Percentiles rank a stretch among this genome's conserved stretches.
phyloP scores from a whole-genome alignment of 2,113 vertebrate genomes.

The Verasper variegatus region DNA sequence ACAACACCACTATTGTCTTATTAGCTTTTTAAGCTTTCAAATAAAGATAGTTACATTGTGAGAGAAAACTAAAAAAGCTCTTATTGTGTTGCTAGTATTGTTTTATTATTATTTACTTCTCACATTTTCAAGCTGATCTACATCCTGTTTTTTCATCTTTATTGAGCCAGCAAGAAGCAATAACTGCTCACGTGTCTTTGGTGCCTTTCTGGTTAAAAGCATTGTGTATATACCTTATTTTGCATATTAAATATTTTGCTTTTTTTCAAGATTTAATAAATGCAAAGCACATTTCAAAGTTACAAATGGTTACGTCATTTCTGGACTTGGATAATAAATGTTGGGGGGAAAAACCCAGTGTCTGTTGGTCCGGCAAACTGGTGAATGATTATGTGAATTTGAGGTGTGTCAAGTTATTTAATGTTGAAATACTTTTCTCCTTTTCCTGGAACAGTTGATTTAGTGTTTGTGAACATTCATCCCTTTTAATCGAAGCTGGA shows the following conservation, averaged over 20 bases:
- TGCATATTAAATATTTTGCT: conserved; percentile 56
- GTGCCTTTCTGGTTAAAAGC: conserved; percentile 79
- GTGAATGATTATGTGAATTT: neutral
- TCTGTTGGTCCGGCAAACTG: neutral
- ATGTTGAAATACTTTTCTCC: neutral
- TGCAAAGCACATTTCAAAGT: conserved; percentile 75
- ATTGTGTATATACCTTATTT: conserved; percentile 69
- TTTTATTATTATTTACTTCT: conserved; percentile 43
- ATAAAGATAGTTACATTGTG: conserved; percentile 67
- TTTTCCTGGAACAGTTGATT: neutral
- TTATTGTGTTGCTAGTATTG: conserved; percentile 32
- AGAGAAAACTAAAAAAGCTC: conserved; percentile 47
- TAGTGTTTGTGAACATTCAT: neutral
- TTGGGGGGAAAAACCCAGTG: conserved; percentile 18
- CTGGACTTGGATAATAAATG: conserved; percentile 47
- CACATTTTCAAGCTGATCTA: conserved; percentile 28
- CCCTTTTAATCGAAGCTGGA: neutral
- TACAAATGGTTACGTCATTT: conserved; percentile 58
- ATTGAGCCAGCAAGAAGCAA: conserved; percentile 49
- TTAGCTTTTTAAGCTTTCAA: conserved; percentile 75
- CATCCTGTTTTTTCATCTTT: conserved; percentile 29
- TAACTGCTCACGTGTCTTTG: conserved; percentile 62
- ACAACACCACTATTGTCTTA: conserved; percentile 85
- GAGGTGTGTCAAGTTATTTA: neutral
- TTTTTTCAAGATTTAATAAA: conserved; percentile 74